phyloP scores from a whole-genome alignment of 2,113 vertebrate genomes.

The Microcebus murinus region DNA sequence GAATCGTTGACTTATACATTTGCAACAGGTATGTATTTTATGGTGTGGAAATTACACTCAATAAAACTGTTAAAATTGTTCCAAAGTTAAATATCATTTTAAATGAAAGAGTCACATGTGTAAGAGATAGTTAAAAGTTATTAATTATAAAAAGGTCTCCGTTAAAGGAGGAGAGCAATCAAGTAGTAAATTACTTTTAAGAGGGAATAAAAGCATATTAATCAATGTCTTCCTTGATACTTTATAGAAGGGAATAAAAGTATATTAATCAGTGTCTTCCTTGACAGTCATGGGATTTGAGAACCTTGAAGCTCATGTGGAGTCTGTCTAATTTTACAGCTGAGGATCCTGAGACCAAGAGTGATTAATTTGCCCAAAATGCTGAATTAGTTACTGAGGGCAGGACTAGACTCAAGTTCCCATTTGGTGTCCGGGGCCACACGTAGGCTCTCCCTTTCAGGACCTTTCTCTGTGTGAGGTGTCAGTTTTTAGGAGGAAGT shows the following conservation, averaged over 20 bases:
- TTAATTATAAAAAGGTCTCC: neutral
- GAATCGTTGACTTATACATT: neutral
- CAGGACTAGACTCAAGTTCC: neutral
- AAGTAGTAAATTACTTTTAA: neutral
- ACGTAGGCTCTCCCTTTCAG: neutral
- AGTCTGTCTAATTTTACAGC: neutral
- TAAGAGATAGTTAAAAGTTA: neutral
- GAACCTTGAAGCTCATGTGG: neutral
- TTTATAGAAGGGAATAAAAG: no score
- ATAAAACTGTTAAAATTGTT: neutral
- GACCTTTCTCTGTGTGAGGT: no score
- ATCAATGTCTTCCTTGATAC: neutral
- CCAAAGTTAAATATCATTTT: neutral
- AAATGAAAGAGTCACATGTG: neutral
- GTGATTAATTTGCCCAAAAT: neutral
- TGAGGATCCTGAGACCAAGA: neutral
- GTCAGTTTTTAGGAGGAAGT: neutral
- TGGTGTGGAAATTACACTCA: neutral
- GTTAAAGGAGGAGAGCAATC: neutral
- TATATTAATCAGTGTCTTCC: neutral
- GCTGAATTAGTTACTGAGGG: neutral
- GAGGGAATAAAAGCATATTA: neutral
- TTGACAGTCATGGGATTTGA: neutral
- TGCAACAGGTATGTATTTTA: neutral
- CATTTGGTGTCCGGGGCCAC: neutral